Base-by-base conservation (phyloP, 2,113 vertebrate genomes). In the Sceloporus undulatus region DNA sequence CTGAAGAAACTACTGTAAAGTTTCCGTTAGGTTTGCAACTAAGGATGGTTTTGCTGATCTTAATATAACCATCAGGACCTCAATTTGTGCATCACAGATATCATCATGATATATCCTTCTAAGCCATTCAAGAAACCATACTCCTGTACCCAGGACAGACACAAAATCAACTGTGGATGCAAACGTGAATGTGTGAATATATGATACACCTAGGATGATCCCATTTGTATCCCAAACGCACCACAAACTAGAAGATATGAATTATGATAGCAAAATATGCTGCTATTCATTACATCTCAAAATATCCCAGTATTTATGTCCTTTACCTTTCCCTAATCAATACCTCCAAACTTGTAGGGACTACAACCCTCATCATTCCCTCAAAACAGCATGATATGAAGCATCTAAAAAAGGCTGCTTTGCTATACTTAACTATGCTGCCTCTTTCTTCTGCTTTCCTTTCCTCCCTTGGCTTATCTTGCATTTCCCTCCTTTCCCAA, bases 11-110 rank as follows among this genome's bases (percentile, higher is more conserved):
- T n/a, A 25, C 27, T 52, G 21, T 42, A 40, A 42, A 65, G 7
- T 87, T 52, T 54, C 40, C 48, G 62, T 79, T 79, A 52, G 25
- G 62, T 52, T 76, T 83, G 74, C 71, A 75, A 74, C 56, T 65
- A n/a, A 40, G n/a, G 68, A 38, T 52, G 66, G 68, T 14, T 34
- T 16, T 75, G 56, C 56, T 11, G 9, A 14, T 48, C 38, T 62
- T 59, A 25, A 48, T 48, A 48, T 48, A 48, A 59, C 27, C 1
- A 14, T 19, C 21, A 21, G 29, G 56, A 75, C 13, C 10, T 65
- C 62, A 16, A 62, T 34, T 19, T 54, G 18, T 25, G 6, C 42
- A 42, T 65, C 34, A 19, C 23, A 68, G 18, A 23, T 62, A 40
- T 74, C 54, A 25, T 74, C 8, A 6, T 48, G n/a, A 83, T 83